Base-by-base conservation (phyloP, 1,140 invertebrate species). In the Venturia canescens region DNA sequence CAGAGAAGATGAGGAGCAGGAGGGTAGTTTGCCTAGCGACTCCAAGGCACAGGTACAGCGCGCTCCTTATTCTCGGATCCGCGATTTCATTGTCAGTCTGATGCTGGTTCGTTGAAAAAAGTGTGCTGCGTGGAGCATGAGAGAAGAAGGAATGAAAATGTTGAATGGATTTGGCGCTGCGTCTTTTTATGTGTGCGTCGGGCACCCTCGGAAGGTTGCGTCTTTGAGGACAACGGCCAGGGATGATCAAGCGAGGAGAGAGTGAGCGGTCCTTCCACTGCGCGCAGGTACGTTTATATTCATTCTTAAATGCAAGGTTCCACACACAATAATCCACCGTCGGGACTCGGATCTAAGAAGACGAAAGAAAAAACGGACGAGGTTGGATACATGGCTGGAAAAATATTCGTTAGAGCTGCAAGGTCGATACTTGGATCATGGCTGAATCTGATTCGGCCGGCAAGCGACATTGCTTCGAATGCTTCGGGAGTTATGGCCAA, bases 211-310 rank as follows among this genome's bases (percentile, higher is more conserved):
- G 29, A 29, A 69, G 67, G 69, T 71, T 71, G 69, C 69, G 34
- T 71, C 69, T 71, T 71, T 71, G 69, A 71, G 34, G 69, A 71
- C 69, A 71, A 71, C 69, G 69, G 34, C 69, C 15, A 69, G n/a
- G 27, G 67, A 69, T 69, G 29, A 63, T 63, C 23, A 13, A n/a
- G n/a, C 23, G 60, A 63, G 18, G n/a, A 53, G 50, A 23, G 15
- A 27, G 29, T 29, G 29, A 31, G 15, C 15, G 63, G n/a, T 31
- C 29, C 6, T 27, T 70, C 67, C 15, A 34, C 29, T 26, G 26
- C 26, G 38, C 53, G 60, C 60, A 63, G 60, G 60, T 63, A 63
- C 5, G 21, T 26, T 26, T 71, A 71, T 4, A 48, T 71, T 71
- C 44, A 38, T 71, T 48, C 69, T 71, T 48, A 48, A 71, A 48